These are phyloP conservation scores for Parazoanthus darwini DNA, from an alignment of 92 coral and sea anemone genomes.

Conservation along the genomic window DNA sequence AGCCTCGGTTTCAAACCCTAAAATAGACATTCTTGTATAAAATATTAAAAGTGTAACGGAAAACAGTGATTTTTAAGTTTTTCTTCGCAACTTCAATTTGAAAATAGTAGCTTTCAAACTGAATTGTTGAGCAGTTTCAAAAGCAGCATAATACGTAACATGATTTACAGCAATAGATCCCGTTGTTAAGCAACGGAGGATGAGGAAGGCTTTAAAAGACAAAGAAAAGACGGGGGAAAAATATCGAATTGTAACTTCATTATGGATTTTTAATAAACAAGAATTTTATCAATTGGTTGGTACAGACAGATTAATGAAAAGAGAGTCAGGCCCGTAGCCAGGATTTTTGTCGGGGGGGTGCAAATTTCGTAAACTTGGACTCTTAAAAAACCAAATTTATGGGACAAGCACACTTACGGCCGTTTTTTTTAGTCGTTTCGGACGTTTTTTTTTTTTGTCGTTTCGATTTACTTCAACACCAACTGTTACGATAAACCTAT, in stretches of 20 bases:
- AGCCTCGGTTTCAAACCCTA: not conserved
- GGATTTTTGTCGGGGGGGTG: too few species aligned
- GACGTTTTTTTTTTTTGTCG: too few species aligned
- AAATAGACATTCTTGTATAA: not conserved
- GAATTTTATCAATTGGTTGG: not conserved
- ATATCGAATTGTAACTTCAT: not conserved
- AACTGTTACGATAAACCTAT: too few species aligned
- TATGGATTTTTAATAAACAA: not conserved
- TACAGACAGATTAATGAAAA: not conserved
- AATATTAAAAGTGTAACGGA: not conserved
- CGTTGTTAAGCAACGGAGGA: not conserved
- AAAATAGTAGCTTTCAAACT: not conserved
- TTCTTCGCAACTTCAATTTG: not conserved
- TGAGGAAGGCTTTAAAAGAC: not conserved
- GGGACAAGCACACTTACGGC: too few species aligned
- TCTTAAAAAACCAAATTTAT: too few species aligned
- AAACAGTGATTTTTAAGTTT: not conserved
- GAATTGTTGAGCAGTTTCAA: not conserved
- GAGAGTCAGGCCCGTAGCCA: too few species aligned
- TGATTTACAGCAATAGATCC: not conserved
- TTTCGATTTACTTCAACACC: too few species aligned
- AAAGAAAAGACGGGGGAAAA: too few species aligned
- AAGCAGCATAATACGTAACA: too few species aligned
- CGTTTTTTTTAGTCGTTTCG: too few species aligned
- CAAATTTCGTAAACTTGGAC: too few species aligned